Conservation (phyloP, 2,113 vertebrate genomes). For the Chascanopsetta lugubris region DNA sequence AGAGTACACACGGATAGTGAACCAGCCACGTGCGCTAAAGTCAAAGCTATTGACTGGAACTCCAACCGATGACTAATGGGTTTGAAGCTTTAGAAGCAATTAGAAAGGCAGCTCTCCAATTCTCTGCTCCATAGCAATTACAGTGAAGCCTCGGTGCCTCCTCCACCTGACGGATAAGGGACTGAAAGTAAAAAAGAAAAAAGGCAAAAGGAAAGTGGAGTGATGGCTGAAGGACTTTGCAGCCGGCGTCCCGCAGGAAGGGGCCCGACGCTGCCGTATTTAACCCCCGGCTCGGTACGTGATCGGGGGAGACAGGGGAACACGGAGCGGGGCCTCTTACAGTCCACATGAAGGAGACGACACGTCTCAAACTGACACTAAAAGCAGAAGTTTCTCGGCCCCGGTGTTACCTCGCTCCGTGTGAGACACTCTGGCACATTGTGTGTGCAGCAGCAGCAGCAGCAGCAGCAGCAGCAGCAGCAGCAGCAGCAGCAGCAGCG, state of each 20-base stretch:
- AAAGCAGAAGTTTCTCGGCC: constrained; percentile 1
- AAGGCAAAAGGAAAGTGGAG: not conserved
- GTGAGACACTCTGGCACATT: not conserved
- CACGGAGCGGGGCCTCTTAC: constrained; percentile 6
- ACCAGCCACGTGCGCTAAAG: constrained; percentile 10
- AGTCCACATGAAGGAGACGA: not conserved
- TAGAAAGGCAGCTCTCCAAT: constrained; percentile 52
- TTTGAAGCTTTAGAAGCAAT: constrained; percentile 43
- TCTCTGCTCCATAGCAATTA: constrained; percentile 56
- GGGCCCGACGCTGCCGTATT: not conserved
- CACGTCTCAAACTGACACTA: not conserved
- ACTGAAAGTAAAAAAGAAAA: constrained; percentile 1
- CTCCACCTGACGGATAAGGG: constrained; percentile 35
- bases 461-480: not conserved
- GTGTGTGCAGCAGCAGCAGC: not conserved
- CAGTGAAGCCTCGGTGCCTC: constrained; percentile 38
- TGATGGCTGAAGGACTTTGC: constrained; percentile 38
- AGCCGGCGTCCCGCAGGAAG: constrained; percentile 1
- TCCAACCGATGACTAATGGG: constrained; percentile 48
- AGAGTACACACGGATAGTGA: constrained; percentile 10
- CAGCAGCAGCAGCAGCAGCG: not conserved
- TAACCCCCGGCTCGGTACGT: constrained; percentile 28
- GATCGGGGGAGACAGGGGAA: constrained; percentile 22
- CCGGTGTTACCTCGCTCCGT: not conserved
- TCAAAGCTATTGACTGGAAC: constrained; percentile 32